These are phyloP conservation scores for Tetramorium bicarinatum DNA, from an alignment of 2,888 invertebrate species.

Conservation along the genomic window DNA sequence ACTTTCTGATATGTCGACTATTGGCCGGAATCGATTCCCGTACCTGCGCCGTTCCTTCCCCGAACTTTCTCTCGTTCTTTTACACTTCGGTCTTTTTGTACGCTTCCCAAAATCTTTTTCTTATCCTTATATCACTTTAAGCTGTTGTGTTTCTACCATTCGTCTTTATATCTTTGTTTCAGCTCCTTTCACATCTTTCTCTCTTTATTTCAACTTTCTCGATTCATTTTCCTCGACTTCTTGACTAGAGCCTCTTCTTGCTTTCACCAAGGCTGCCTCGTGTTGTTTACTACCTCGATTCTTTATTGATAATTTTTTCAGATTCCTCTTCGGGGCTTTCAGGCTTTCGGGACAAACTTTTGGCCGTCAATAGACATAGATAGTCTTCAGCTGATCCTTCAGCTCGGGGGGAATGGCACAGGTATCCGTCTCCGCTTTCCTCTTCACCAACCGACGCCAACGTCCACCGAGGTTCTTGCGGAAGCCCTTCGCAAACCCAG, in stretches of 20 bases:
- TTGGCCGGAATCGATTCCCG: constrained; percentile 16
- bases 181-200: background rate
- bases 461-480: constrained; percentile 95
- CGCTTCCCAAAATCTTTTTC: background rate
- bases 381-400: constrained; percentile 95
- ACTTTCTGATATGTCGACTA: constrained; percentile 72
- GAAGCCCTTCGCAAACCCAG: constrained; percentile 93
- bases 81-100: background rate
- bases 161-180: background rate
- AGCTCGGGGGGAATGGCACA: constrained; percentile 95
- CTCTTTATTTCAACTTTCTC: background rate
- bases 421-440: constrained; percentile 93
- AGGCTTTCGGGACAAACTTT: constrained; percentile 5
- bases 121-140: background rate
- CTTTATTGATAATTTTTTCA: constrained; percentile 33
- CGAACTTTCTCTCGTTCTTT: constrained; percentile 16
- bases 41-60: background rate
- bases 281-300: constrained; percentile 3
- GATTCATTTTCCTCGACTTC: background rate
- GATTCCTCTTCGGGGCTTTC: constrained; percentile 16
- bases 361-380: constrained; percentile 92
- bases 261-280: background rate
- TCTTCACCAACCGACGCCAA: constrained; percentile 94
- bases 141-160: background rate
- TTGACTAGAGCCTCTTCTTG: constrained; percentile 37